These are phyloP conservation scores for Poeciliopsis turrubarensis DNA, from an alignment of 2,113 vertebrate species.

Conservation along the genomic window DNA sequence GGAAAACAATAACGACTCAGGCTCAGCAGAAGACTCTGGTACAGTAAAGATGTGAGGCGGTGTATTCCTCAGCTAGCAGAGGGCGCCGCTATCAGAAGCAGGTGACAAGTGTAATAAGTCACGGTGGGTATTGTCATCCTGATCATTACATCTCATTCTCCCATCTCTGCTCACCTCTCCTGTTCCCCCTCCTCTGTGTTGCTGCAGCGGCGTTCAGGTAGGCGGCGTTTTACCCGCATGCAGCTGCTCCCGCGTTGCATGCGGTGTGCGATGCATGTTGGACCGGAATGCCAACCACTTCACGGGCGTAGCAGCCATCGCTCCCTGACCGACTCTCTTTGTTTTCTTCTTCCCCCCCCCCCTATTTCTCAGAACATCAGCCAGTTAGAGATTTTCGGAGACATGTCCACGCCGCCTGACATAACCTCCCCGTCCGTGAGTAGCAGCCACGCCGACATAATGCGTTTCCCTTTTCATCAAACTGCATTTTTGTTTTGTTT, in stretches of 20 bases:
- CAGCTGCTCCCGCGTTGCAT: slow-evolving; percentile 48
- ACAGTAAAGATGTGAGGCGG: slow-evolving; percentile 33
- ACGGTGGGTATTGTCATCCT: slow-evolving; percentile 67
- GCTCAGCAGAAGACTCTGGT: slow-evolving; percentile 27
- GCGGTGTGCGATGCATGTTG: slow-evolving; percentile 60
- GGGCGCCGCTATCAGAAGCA: slow-evolving; percentile 32
- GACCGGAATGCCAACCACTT: slow-evolving; percentile 25
- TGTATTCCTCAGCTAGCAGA: slow-evolving; percentile 28
- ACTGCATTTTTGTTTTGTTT: neutral
- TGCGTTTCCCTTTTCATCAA: neutral
- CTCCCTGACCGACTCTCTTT: slow-evolving; percentile 20
- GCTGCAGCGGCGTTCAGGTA: slow-evolving; percentile 68
- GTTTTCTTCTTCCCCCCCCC: neutral
- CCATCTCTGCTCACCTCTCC: slow-evolving; percentile 55
- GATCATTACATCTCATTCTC: slow-evolving; percentile 70
- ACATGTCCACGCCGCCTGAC: slow-evolving; percentile 99
- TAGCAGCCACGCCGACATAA: slow-evolving; percentile 29
- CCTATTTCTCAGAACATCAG: slow-evolving; percentile 90
- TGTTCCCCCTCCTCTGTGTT: slow-evolving; percentile 32
- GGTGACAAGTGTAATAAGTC: slow-evolving; percentile 36
- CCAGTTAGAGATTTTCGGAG: slow-evolving; percentile 98
- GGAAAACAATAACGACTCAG: slow-evolving; percentile 40
- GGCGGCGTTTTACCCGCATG: slow-evolving; percentile 30
- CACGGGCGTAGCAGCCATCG: neutral
- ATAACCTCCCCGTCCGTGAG: slow-evolving; percentile 98